phyloP scores from a whole-genome alignment of 2,113 vertebrate genomes.

The Oryzias melastigma region DNA sequence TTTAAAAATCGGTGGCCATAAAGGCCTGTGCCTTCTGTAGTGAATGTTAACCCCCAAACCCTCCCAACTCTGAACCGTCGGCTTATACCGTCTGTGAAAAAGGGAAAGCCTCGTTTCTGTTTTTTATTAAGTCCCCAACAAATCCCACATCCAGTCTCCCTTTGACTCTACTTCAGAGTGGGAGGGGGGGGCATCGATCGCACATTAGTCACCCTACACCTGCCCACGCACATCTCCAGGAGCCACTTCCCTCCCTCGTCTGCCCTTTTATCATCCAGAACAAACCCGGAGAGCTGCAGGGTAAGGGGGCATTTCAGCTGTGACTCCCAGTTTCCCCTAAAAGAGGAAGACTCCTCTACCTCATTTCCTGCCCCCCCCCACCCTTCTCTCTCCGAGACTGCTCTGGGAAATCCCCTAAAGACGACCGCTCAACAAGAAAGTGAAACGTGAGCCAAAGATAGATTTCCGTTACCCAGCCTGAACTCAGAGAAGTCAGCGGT shows the following conservation, averaged over 20 bases:
- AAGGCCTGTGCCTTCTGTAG: constrained; percentile 47
- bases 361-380: constrained; percentile 45
- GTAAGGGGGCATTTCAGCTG: constrained; percentile 1
- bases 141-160: constrained; percentile 6
- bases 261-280: constrained; percentile 33
- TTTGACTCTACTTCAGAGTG: constrained; percentile 31
- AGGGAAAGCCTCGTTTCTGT: constrained; percentile 42
- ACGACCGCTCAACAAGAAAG: constrained; percentile 63
- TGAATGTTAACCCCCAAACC: constrained; percentile 51
- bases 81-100: constrained; percentile 30
- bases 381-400: constrained; percentile 6
- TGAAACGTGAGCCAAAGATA: constrained; percentile 68
- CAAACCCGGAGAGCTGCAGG: constrained; percentile 19
- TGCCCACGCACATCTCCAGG: constrained; percentile 51
- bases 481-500: constrained; percentile 42
- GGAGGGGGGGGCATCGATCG: constrained; percentile 52
- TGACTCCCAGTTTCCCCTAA: constrained; percentile 25
- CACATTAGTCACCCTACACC: constrained; percentile 64
- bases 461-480: constrained; percentile 66
- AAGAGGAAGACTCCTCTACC: constrained; percentile 50
- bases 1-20: constrained; percentile 31
- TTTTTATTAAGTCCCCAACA: constrained; percentile 39
- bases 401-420: constrained; percentile 65
- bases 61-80: constrained; percentile 37
- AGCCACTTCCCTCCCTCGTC: constrained; percentile 35